Conservation (phyloP, 2,888 invertebrate species). For the Synergus umbraculus region DNA sequence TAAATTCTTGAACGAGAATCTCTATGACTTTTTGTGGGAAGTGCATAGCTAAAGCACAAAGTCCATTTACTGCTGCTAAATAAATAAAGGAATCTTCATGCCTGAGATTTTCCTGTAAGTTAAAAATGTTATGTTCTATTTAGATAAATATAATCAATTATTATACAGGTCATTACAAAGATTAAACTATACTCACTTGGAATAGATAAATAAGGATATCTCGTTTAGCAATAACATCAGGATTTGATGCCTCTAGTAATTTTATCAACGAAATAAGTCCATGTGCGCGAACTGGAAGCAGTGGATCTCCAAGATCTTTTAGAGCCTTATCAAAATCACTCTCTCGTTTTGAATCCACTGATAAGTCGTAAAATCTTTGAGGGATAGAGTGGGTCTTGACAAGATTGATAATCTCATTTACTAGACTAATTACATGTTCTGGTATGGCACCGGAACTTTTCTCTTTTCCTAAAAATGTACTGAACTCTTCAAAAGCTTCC, state of each 20-base stretch:
- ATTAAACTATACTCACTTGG: constrained; percentile 78
- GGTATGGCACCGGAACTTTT: constrained; percentile 53
- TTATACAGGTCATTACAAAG: not conserved
- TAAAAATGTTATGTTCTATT: constrained; percentile 40
- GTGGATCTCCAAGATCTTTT: constrained; percentile 83
- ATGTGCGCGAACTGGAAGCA: constrained; percentile 90
- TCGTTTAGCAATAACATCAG: constrained; percentile 82
- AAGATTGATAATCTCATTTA: constrained; percentile 69
- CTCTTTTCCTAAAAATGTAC: constrained; percentile 64
- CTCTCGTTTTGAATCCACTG: constrained; percentile 60
- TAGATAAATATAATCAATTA: not conserved
- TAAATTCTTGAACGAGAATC: constrained; percentile 84
- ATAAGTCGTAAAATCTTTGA: constrained; percentile 66
- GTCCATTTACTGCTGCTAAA: constrained; percentile 86
- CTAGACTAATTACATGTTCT: constrained; percentile 60
- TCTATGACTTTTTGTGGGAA: constrained; percentile 85
- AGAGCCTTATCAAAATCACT: constrained; percentile 82
- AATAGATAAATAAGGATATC: constrained; percentile 85
- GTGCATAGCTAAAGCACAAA: constrained; percentile 83
- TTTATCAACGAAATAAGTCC: constrained; percentile 86
- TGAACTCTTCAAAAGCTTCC: constrained; percentile 69
- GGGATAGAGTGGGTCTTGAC: constrained; percentile 64
- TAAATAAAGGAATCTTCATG: constrained; percentile 91
- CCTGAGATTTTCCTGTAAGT: constrained; percentile 84
- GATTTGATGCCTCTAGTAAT: constrained; percentile 84